Base-by-base conservation (phyloP, 2,797 vertebrate species). In the Acanthurus tractus region DNA sequence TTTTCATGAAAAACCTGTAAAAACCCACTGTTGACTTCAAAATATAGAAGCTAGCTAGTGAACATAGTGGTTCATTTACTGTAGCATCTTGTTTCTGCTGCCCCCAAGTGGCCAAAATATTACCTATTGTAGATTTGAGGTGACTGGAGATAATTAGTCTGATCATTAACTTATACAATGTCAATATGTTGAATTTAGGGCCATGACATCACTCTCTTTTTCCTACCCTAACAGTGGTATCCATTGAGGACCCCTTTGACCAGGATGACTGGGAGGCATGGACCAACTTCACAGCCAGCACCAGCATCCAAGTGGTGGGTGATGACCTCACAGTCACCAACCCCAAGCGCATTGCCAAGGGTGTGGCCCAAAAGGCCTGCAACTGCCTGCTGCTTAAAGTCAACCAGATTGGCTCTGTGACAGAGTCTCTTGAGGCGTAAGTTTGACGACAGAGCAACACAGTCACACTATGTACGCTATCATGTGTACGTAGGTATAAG, bases 301-400 rank as follows among this genome's bases (percentile, higher is more conserved):
- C 94, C 1, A 94, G 79, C 36, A 98, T 99, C 93, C 98, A 99
- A 93, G 97, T 99, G 87, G 98, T 99, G n/a, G 98, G 98, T 0
- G 98, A 99, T 0, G 98, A 99, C 68, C 95, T 99, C 90, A 99
- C 98, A 0, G 98, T 99, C 90, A 99, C 98, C 95, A 99, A 99
- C 91, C 98, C 98, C 0, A 99, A 98, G 88, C 96, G 98, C 25
- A 99, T 99, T 9, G 89, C 96, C 76, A 98, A 96, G 94, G 98
- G 95, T 0, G 97, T 98, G 84, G 81, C 85, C 0, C 96, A 97
- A 10, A 98, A 98, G 54, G 89, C 98, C 59, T 99, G 98, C 95
- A 99, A 99, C 95, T 99, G 98, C 90, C 96, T 99, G 36, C 95
- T 99, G 2, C 97, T 99, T n/a, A 99, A 99, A 89, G 98, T 99